Evolutionary conservation across 2,113 vertebrate species (phyloP), one percentile per base, ranked within the genome.

Genomic region (Sceloporus tristichus): DNA sequence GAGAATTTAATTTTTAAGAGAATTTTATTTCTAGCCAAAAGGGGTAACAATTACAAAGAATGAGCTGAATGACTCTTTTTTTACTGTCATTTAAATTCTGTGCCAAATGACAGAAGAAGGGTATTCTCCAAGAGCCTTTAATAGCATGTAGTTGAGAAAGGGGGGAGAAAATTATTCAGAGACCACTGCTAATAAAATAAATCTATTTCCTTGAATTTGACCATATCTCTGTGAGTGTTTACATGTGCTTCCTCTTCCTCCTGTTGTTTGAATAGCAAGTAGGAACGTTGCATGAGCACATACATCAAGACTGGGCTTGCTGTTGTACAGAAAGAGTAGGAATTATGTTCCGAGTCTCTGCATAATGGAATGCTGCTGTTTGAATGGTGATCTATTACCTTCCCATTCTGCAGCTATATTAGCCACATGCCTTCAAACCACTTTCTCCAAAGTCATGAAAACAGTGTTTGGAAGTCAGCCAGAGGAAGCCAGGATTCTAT

Each of bases 1-100:
- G 21, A 85, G 18, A 92, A 80, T 79, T 19, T 65, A 68, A 88
- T 91, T 90, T 92, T 90, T 83, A 74, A 93, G 88, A 73, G 29
- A 0, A 18, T 81, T 89, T 79, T 1, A 56, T 91, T 93, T 87
- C 59, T 82, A 65, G 4, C 48, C 91, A 86, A 92, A 90, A 25
- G 48, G 18, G 59, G 79, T 88, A 21, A 56, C 38, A 73, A 6
- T 40, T 88, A 38, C 23, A 83, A 76, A 23, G 13, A 81, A 21
- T 40, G 76, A 83, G 56, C 38, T 86, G 71, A 42, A 81, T 87
- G 19, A 34, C 9, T 84, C 82, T 48, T 48, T 84, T 16, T 11
- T 1, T 19, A 29, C 59, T 2, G 34, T 71, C 80, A 42, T 16
- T 86, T 94, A 23, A 53, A 10, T 79, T 2, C 38, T 90, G 19